A percentile compares a stretch with the other conserved stretches of the same genome.
Evolutionary conservation across 2,113 vertebrate species (phyloP).

Genomic region (Mungos mungo): DNA sequence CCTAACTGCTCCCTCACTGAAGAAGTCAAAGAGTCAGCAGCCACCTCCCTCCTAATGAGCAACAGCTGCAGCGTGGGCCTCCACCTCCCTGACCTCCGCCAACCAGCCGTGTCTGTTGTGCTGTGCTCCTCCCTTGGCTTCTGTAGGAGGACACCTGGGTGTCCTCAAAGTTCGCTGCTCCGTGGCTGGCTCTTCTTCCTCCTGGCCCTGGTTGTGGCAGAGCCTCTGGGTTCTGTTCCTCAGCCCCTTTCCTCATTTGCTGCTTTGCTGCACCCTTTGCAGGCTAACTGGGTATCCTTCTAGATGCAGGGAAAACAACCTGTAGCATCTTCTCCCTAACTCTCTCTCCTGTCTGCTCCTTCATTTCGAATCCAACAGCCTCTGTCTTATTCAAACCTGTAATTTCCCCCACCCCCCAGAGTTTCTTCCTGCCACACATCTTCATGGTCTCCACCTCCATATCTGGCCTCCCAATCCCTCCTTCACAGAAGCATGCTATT

Average conservation of each 20-base stretch:
- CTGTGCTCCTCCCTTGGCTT: neutral
- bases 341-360: neutral
- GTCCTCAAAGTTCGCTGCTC: neutral
- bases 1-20: neutral
- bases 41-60: neutral
- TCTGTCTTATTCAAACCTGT: neutral
- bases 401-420: neutral
- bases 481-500: neutral
- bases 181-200: neutral
- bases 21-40: neutral
- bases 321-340: neutral
- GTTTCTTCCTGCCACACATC: no score
- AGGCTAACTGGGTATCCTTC: neutral
- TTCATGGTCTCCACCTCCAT: neutral
- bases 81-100: neutral
- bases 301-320: neutral
- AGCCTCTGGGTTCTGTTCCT: neutral
- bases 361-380: neutral
- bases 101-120: neutral
- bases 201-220: neutral
- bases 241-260: neutral
- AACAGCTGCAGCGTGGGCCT: neutral
- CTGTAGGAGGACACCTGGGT: neutral
- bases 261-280: neutral
- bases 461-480: no score